These are phyloP conservation scores for Sweltsa coloradensis DNA, from an alignment of 1,140 invertebrate genomes.

Conservation along the genomic window DNA sequence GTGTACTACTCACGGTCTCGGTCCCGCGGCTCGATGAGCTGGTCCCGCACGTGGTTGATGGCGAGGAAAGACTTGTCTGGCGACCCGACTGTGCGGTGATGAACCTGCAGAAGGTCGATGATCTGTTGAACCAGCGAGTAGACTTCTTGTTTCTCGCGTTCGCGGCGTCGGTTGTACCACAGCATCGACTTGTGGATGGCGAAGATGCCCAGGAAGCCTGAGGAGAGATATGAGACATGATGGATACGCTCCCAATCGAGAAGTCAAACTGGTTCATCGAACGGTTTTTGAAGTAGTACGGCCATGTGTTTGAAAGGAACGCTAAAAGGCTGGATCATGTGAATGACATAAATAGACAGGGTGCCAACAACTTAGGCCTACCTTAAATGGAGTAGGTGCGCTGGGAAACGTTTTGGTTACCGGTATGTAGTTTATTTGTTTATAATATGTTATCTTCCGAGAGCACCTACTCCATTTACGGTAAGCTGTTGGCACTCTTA, in stretches of 20 bases:
- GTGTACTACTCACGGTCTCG: background rate
- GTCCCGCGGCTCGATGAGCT: constrained; percentile 1
- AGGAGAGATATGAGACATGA: background rate
- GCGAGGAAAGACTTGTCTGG: constrained; percentile 1
- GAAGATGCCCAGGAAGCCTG: background rate
- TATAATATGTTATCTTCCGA: no score
- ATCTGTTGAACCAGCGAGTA: constrained; percentile 2
- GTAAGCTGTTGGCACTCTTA: no score
- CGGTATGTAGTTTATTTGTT: no score
- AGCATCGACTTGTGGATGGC: background rate
- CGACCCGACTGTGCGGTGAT: background rate
- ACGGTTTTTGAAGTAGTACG: no score
- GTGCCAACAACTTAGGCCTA: no score
- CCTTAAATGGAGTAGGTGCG: no score
- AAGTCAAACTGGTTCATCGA: no score
- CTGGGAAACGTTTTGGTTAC: no score
- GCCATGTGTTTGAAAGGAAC: no score
- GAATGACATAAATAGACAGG: no score
- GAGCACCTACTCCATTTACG: no score
- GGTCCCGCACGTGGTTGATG: constrained; percentile 5
- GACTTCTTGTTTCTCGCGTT: background rate
- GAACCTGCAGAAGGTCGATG: background rate
- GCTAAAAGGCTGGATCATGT: no score
- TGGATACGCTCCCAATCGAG: background rate
- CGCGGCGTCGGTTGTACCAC: constrained; percentile 1